Evolutionary conservation across 2,888 invertebrate species (phyloP), one percentile per base, ranked within the genome.

Genomic region (Ormia ochracea): DNA sequence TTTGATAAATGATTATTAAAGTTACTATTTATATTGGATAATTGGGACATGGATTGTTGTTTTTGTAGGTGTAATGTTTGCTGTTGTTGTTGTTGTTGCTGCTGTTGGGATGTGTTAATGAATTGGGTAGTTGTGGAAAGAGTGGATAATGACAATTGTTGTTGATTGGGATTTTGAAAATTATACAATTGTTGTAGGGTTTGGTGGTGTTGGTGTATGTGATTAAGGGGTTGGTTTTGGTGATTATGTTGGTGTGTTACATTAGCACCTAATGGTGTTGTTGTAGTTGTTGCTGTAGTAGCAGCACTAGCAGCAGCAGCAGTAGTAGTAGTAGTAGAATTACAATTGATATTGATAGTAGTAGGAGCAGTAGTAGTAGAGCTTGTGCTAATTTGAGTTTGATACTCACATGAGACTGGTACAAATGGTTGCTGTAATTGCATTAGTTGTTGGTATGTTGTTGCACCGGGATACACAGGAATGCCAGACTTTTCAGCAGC

Each of bases 321-420:
- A 78, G 74, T 68, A 74, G 73, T 70, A 75, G 73, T 70, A 75
- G 79, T 59, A 79, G 70, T 76, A 77, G 72, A 72, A 81, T 81
- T 77, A 76, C 79, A 80, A 81, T 81, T 81, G 59, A 81, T 76
- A 77, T 63, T 69, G 58, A 59, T 75, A 58, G 63, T 84, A 85
- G 84, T 84, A 84, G 81, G 70, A 82, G 83, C 79, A 82, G 81
- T 81, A 81, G 76, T 82, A 81, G 81, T 82, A 80, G 81, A 81
- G 82, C 75, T 81, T 75, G 82, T 82, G 82, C 84, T 83, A 84
- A 85, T 85, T 82, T 83, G 82, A 82, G 83, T 82, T 83, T 81
- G 83, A 94, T 95, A 96, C 97, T 98, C 97, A 97, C 97, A 97
- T 95, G 97, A 96, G 93, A 97, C 96, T 94, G 97, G 96, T 94